Conservation (phyloP, 2,888 invertebrate species). For the Drosophila crucigera region DNA sequence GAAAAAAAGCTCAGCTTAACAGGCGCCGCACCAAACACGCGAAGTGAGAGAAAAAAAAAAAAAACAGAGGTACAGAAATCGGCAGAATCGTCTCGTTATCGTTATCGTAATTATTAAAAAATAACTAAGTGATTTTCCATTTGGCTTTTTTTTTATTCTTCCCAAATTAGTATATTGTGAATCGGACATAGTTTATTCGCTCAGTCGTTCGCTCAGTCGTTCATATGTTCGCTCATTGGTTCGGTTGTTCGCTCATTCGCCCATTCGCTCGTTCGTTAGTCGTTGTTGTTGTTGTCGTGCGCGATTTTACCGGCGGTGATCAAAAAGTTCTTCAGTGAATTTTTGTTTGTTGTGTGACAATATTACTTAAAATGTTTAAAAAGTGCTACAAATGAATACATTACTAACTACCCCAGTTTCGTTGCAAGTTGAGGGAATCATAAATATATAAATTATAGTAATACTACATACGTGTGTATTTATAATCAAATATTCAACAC, state of each 20-base stretch:
- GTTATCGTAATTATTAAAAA: background rate
- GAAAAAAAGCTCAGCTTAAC: conserved; percentile 65
- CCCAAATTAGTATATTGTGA: background rate
- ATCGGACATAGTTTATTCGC: background rate
- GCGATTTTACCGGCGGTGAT: conserved; percentile 72
- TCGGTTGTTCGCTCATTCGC: background rate
- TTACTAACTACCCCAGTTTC: conserved; percentile 5
- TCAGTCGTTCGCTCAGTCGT: background rate
- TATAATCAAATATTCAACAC: conserved; percentile 10
- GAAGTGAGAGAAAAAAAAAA: conserved; percentile 33
- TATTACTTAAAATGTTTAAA: conserved; percentile 22
- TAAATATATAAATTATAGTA: background rate
- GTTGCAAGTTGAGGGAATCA: background rate
- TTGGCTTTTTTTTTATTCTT: conserved; percentile 2
- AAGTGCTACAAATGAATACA: conserved; percentile 26
- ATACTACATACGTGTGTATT: conserved; percentile 6
- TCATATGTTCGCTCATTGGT: background rate
- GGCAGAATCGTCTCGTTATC: conserved; percentile 25
- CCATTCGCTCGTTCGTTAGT: background rate
- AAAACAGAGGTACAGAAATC: conserved; percentile 16
- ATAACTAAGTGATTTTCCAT: conserved; percentile 6
- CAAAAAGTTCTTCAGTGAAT: conserved; percentile 58
- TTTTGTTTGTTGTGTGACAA: conserved; percentile 66
- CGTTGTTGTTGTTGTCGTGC: conserved; percentile 21
- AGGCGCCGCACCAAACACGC: conserved; percentile 45